Evolutionary conservation across 1,140 invertebrate species (phyloP).

Genomic region (Phymorhynchus buccinoides): DNA sequence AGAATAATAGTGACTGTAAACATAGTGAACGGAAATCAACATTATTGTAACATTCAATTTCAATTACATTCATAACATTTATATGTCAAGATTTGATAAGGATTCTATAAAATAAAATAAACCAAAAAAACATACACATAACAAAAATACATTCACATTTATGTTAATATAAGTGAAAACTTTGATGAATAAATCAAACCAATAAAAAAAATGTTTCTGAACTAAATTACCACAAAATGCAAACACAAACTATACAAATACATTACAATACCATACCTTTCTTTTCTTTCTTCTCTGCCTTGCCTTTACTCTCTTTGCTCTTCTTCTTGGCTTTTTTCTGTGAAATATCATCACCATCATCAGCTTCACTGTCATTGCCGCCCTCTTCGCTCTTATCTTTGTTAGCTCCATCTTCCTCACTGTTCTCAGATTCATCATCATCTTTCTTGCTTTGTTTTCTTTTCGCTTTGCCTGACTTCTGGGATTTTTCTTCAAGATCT

Average conservation of each 20-base stretch:
- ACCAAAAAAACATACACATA: neutral
- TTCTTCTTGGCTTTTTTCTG: neutral
- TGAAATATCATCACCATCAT: neutral
- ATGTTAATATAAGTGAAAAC: neutral
- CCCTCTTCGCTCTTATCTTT: conserved; percentile 36
- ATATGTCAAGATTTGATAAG: neutral
- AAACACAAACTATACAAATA: neutral
- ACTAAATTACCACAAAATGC: neutral
- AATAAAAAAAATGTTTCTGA: neutral
- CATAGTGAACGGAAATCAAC: too few species aligned
- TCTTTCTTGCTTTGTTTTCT: neutral
- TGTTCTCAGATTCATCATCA: neutral
- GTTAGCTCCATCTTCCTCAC: conserved; percentile 35
- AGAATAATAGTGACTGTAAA: too few species aligned
- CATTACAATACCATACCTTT: neutral
- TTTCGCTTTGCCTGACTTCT: neutral
- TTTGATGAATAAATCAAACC: neutral
- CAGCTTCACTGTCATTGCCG: conserved; percentile 23
- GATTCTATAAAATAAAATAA: neutral
- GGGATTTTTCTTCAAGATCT: conserved; percentile 1
- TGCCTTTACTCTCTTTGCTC: neutral
- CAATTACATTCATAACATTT: too few species aligned
- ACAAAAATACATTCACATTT: neutral
- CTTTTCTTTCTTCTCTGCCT: neutral
- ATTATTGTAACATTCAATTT: too few species aligned